These are phyloP conservation scores for Myotis brandtii DNA, from an alignment of 2,113 vertebrate species.

Conservation along the genomic window DNA sequence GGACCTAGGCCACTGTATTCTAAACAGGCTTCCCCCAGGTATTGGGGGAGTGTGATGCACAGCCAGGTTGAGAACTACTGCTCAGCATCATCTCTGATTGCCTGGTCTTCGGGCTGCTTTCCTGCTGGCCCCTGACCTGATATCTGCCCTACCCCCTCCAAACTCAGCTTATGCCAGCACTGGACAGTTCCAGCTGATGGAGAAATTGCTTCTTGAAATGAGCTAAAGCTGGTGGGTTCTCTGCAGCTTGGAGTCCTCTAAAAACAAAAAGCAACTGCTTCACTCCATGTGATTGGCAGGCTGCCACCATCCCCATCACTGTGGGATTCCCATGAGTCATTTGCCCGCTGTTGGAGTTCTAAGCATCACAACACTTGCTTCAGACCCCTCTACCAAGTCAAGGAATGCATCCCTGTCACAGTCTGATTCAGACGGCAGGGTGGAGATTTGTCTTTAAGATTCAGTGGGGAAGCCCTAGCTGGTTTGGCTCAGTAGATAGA, in stretches of 20 bases:
- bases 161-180: neutral
- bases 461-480: neutral
- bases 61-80: neutral
- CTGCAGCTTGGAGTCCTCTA: neutral
- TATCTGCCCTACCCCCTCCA: neutral
- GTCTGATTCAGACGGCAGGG: neutral
- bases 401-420: neutral
- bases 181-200: neutral
- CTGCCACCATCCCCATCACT: neutral
- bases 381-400: neutral
- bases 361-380: slow-evolving; percentile 8
- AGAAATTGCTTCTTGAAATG: slow-evolving; percentile 14
- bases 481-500: too few relatives aligned
- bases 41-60: neutral
- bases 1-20: neutral
- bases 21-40: neutral
- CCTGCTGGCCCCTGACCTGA: neutral
- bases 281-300: neutral
- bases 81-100: neutral
- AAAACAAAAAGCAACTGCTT: neutral
- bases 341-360: neutral
- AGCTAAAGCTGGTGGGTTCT: neutral
- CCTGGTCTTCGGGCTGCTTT: neutral
- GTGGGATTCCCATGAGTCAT: neutral
- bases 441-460: neutral